Base-by-base conservation (phyloP, 2,888 invertebrate species). In the Ophion obscuratus region DNA sequence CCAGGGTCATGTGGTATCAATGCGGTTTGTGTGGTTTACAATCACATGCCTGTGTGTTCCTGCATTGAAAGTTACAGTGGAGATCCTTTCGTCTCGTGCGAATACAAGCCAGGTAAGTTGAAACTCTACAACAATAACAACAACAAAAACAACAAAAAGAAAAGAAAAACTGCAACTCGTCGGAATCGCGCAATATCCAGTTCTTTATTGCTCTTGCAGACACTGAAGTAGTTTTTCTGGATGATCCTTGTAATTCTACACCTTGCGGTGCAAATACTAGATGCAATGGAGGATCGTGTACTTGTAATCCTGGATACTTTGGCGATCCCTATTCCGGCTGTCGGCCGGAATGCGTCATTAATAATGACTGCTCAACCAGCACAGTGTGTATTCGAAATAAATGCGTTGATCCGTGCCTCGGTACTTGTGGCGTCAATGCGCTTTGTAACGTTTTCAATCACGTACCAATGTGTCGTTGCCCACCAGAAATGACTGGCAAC, bases 31-130 rank as follows among this genome's bases (percentile, higher is more conserved):
- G 95, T 95, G 88, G 97, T 97, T 88, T 95, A 97, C 90, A 97
- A 97, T 93, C 98, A 98, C 94, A 96, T 96, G 90, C 97, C 98
- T 20, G 95, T 97, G 89, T 98, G 98, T 93, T 96, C 96, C 89
- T 98, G 98, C 92, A 94, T 96, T 89, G 96, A 96, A 87, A 97
- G 97, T 90, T 97, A 96, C 93, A 96, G 96, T 11, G 98, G 98
- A 67, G 97, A 98, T 95, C 97, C 98, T 86, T 97, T 97, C 94
- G 96, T 96, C 90, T 97, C 96, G 90, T 98, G 97, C 92, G 57
- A 86, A 40, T 85, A 67, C 20, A 53, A n/a, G 44, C 88, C 83
- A 4, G 64, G 86, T 86, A 64, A 81, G 86, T 84, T 47, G 89
- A 90, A 40, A 14, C 17, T 59, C 40, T 44, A 3, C 9, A 14